Conservation (phyloP, 2,113 vertebrate species). For the Meriones unguiculatus region DNA sequence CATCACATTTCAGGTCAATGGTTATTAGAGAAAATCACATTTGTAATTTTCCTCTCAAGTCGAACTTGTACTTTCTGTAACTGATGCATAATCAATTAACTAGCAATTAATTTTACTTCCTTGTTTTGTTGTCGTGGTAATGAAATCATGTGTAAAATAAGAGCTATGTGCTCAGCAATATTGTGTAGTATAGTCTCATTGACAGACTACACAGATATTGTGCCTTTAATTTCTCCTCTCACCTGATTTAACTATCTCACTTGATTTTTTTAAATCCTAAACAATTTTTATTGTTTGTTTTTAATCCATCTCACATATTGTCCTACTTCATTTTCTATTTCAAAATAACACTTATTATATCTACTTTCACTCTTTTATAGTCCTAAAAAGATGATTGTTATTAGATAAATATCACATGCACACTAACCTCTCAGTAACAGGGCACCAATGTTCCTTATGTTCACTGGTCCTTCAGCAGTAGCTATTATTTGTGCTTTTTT, state of each 20-base stretch:
- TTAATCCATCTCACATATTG: neutral
- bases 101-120: neutral
- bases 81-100: neutral
- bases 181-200: neutral
- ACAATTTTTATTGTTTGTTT: neutral
- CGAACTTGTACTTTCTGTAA: neutral
- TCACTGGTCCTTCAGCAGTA: neutral
- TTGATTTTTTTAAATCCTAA: neutral
- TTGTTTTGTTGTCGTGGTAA: neutral
- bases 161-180: neutral
- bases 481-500: neutral
- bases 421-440: neutral
- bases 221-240: constrained; percentile 2
- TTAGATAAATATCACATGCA: neutral
- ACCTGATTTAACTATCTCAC: neutral
- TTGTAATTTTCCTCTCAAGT: neutral
- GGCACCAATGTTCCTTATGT: neutral
- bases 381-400: neutral
- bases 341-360: neutral
- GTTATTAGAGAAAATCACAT: neutral
- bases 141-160: neutral
- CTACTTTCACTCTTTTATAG: neutral
- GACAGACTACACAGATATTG: neutral
- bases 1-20: neutral
- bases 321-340: neutral